phyloP scores from a whole-genome alignment of 92 coral and sea anemone species.

The Palythoa heliodiscus region DNA sequence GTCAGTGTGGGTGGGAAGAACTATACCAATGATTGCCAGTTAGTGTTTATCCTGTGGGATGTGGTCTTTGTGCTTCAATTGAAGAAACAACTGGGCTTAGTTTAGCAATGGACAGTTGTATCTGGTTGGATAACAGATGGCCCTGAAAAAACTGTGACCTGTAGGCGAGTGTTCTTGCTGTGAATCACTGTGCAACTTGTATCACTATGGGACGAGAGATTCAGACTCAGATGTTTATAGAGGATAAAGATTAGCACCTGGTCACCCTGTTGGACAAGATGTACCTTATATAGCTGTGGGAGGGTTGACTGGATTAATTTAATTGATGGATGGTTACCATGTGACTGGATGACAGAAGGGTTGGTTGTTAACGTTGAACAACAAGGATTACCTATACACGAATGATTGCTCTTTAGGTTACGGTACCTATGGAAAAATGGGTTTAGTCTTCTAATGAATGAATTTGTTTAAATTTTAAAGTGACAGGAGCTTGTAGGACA shows the following conservation, averaged over 20 bases:
- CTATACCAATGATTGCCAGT: background rate
- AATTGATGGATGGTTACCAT: conserved; percentile 90
- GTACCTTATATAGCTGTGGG: conserved; percentile 99
- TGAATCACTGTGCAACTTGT: too few relatives aligned
- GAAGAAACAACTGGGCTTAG: background rate
- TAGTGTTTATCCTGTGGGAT: too few relatives aligned
- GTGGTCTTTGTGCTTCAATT: background rate
- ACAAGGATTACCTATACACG: conserved; percentile 75
- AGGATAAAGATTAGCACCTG: conserved; percentile 86
- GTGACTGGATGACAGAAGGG: conserved; percentile 95
- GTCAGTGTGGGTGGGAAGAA: background rate
- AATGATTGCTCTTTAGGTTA: background rate
- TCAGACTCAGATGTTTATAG: conserved; percentile 66
- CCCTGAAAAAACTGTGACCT: conserved; percentile 70
- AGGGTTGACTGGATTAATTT: conserved; percentile 94
- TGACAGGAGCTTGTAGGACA: too few relatives aligned
- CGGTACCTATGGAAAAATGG: too few relatives aligned
- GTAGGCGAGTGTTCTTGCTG: conserved; percentile 48
- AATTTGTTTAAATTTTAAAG: too few relatives aligned
- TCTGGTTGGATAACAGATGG: conserved; percentile 93
- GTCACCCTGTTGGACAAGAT: conserved; percentile 93
- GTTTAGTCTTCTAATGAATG: too few relatives aligned
- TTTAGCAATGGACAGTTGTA: conserved; percentile 74
- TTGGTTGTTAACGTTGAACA: conserved; percentile 81
- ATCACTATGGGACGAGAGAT: too few relatives aligned